phyloP scores from a whole-genome alignment of 2,113 vertebrate species.

The Rattus rattus region DNA sequence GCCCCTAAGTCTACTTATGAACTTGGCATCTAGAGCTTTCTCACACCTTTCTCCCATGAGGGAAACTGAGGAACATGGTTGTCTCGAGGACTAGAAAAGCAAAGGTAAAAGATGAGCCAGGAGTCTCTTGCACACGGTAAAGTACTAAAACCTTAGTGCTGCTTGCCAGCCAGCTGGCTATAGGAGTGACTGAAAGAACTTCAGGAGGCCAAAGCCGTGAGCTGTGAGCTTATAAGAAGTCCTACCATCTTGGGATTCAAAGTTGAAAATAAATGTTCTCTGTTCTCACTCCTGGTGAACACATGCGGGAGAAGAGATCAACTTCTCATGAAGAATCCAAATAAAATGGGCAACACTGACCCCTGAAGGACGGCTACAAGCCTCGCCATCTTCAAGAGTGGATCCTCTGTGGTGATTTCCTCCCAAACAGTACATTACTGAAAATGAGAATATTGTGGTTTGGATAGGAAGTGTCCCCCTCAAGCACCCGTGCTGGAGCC shows the following conservation, averaged over 20 bases:
- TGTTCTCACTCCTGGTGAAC: not conserved
- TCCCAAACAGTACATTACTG: not conserved
- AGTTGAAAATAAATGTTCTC: not conserved
- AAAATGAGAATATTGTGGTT: not conserved
- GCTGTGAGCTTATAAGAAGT: not conserved
- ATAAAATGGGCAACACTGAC: not conserved
- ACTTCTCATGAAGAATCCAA: not conserved
- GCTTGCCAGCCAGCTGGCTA: not conserved
- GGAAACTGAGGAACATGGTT: not conserved
- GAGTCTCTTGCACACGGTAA: not conserved
- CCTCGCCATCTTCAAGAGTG: rapidly evolving
- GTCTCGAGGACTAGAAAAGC: not conserved
- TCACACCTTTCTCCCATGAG: not conserved
- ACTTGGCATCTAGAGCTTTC: not conserved
- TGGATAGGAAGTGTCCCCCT: not conserved
- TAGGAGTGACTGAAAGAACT: not conserved
- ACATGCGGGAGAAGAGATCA: not conserved
- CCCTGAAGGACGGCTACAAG: not conserved
- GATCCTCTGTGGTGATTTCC: not conserved
- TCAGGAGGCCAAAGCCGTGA: not conserved
- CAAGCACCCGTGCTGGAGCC: not conserved
- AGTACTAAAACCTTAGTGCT: not conserved
- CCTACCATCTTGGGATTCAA: slow-evolving; percentile 30
- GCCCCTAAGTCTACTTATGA: not conserved
- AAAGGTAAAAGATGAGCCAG: not conserved